These are phyloP conservation scores for Cyanistes caeruleus DNA, from an alignment of 2,113 vertebrate species.

Conservation along the genomic window DNA sequence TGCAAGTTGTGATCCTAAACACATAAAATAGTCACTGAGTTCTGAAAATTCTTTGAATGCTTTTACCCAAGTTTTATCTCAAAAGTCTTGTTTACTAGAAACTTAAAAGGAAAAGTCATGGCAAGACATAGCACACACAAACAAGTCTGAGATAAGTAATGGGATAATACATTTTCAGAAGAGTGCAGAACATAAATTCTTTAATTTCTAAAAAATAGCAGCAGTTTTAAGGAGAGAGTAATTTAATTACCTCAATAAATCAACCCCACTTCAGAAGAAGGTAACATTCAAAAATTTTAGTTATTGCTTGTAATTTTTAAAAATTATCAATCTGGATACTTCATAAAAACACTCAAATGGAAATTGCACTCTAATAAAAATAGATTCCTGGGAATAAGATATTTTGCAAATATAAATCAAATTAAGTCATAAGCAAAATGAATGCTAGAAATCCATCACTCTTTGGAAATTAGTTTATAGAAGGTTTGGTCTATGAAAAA, in stretches of 20 bases:
- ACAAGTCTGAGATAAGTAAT: not conserved
- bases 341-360: not conserved
- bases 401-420: not conserved
- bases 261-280: not conserved
- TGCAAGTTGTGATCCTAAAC: not conserved
- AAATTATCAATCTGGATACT: not conserved
- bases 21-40: not conserved
- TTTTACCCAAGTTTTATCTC: constrained; percentile 20
- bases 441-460: not conserved
- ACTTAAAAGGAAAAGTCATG: constrained; percentile 9
- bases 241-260: not conserved
- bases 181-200: not conserved
- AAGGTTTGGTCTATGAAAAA: not conserved
- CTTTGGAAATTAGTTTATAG: not conserved
- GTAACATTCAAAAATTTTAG: not conserved
- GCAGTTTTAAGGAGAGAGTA: not conserved
- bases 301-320: not conserved
- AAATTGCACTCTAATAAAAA: not conserved
- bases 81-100: not conserved
- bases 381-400: not conserved
- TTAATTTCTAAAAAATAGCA: not conserved
- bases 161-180: not conserved
- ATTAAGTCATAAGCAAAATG: not conserved
- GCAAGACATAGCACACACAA: not conserved
- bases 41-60: constrained; percentile 35